Evolutionary conservation across 2,888 invertebrate genomes (phyloP), one percentile per base, ranked within the genome.

Genomic region (Tachina grossa): DNA sequence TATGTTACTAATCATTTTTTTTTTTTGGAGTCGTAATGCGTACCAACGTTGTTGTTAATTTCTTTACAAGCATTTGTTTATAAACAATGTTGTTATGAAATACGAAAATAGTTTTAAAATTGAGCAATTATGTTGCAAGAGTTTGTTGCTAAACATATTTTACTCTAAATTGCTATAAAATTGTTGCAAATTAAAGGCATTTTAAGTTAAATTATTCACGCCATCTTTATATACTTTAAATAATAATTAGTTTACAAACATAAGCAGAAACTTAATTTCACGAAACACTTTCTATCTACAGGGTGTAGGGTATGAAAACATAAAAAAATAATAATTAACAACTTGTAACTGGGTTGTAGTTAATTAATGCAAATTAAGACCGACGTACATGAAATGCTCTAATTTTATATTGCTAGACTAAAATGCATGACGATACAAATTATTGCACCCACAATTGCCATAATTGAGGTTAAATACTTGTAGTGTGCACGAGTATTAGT

Each of bases 291-390:
- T 59, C 1, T 9, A 9, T 4, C 1, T 59, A 16, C 43, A 43
- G 43, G 9, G 61, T n/a, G 61, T 1, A 19, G 61, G 1, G 61
- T 10, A 5, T 14, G 11, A 51, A 41, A 51, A 63, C 14, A 71
- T 16, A 22, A 9, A 65, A 53, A 75, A 31, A n/a, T 9, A 55
- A 55, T 61, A 61, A 68, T 68, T 77, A 59, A 41, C 57, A 59
- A 59, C 8, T 43, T 59, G 68, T 51, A 77, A 59, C 22, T 22
- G 14, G 51, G 68, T 59, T 77, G 14, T 39, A 49, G 59, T 59
- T 68, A 77, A 77, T 77, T 41, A 77, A 57, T 43, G 57, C 41
- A 68, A 59, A 65, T 22, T n/a, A 43, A 63, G n/a, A 49, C n/a
- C 47, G n/a, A 47, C 9, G 9, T 9, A 55, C 16, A 16, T 14